Base-by-base conservation (phyloP, 1,140 invertebrate species). In the Andricus grossulariae region DNA sequence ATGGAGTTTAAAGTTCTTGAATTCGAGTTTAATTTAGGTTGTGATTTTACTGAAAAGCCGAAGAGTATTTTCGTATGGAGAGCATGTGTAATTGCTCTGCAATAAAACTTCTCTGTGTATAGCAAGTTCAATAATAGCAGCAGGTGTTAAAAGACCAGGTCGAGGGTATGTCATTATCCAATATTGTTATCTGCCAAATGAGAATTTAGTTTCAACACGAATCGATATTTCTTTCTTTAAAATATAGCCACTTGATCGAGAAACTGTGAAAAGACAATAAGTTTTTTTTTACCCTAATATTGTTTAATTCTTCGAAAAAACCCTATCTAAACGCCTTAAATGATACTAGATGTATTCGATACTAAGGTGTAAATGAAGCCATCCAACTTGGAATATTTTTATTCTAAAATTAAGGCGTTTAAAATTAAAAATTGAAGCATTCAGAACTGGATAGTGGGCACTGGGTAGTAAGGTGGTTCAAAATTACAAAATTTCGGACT, bases 61-160 rank as follows among this genome's bases (percentile, higher is more conserved):
- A 66, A 45, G 21, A 66, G 60, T 66, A 66, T 66, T 66, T 66
- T 66, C 32, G 60, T 66, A 66, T 66, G 60, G 60, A 39, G 60
- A 66, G 25, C 32, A 25, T 66, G 60, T 66, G 25, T 66, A 66
- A 45, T 66, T 66, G 60, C 10, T 39, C 60, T 66, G 60, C 39
- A 66, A 66, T 66, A 39, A 45, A 66, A 66, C 32, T 66, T 66
- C 32, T 66, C 32, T 66, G 60, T 66, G 60, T 66, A 66, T 39
- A 66, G 32, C 60, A 16, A 32, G 60, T 66, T 66, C 32, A 39
- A 66, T 66, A 66, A 66, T 66, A 66, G 60, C 60, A 39, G 25
- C 25, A 66, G 60, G 60, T 66, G 60, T 66, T 25, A 39, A 32
- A 66, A 66, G 15, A 66, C 25, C 60, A 66, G 60, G 60, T 66